Evolutionary conservation across 2,888 invertebrate genomes (phyloP), one percentile per base, ranked within the genome.

Genomic region (Blera fallax): DNA sequence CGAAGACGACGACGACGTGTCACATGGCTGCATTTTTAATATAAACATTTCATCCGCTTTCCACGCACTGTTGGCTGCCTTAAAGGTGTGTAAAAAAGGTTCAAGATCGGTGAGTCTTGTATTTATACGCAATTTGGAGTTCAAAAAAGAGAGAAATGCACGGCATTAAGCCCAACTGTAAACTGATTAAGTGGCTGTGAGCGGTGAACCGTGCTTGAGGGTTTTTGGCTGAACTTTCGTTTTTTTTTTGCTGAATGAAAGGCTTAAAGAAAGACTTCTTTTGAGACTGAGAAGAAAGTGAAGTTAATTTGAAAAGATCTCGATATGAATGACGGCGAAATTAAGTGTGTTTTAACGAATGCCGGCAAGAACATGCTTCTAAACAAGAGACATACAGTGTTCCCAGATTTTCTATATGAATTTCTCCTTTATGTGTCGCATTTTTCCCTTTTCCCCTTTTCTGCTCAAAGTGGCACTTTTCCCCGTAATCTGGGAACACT

Each of bases 261-360:
- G 43, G 1, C 1, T 32, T 6, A 6, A 32, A 43, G 27, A 24
- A 29, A 72, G 18, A 58, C 45, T 29, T n/a, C 18, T 62, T 1
- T n/a, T n/a, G n/a, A n/a, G 29, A 37, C 60, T 73, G 27, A n/a
- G 40, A 74, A 43, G 73, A 74, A 64, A 74, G 73, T 74, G 52
- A 64, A 64, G 40, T 21, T 40, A 18, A 52, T 52, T 52, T 7
- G 8, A 21, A 52, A n/a, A 54, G 52, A 32, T 29, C 14, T n/a
- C 54, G 52, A 54, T 18, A 29, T 64, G 64, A 74, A 21, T 21
- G 60, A 50, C 72, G 21, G 29, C 2, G 3, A 45, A 10, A 14
- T 18, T n/a, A 48, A 11, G n/a, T n/a, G 40, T 10, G 11, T 4
- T 29, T 43, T 37, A 37, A n/a, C n/a, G n/a, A n/a, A n/a, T n/a